phyloP scores from a whole-genome alignment of 2,888 invertebrate genomes.

The Nomada fucata region DNA sequence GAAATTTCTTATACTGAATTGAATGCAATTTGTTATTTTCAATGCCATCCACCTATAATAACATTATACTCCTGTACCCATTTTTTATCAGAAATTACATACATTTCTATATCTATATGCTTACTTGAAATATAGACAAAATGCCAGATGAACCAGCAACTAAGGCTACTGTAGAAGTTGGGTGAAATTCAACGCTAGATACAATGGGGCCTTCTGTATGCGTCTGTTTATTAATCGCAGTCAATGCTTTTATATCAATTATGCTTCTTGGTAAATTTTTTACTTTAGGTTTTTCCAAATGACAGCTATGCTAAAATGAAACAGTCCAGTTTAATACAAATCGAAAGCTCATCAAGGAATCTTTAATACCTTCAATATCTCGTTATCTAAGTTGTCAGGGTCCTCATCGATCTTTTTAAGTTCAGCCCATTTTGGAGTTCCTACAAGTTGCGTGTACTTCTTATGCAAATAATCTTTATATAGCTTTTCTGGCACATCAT shows the following conservation, averaged over 20 bases:
- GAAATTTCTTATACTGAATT: constrained; percentile 90
- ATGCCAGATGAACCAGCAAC: constrained; percentile 91
- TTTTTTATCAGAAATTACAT: neutral
- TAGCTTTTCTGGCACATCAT: constrained; percentile 82
- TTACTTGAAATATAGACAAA: constrained; percentile 90
- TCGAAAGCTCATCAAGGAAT: neutral
- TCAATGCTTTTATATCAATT: constrained; percentile 88
- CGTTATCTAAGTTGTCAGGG: constrained; percentile 85
- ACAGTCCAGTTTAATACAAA: constrained; percentile 10
- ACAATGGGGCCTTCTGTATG: constrained; percentile 89
- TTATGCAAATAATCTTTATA: constrained; percentile 89
- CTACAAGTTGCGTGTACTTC: constrained; percentile 88
- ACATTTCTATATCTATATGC: too few relatives aligned
- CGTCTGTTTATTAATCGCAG: constrained; percentile 89
- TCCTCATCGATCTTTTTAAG: constrained; percentile 84
- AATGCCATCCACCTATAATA: constrained; percentile 89
- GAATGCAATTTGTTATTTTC: constrained; percentile 93
- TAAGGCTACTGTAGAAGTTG: constrained; percentile 92
- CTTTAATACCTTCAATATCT: constrained; percentile 85
- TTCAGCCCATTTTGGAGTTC: constrained; percentile 92
- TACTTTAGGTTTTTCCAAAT: constrained; percentile 85
- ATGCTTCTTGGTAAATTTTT: constrained; percentile 85
- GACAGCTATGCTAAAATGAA: constrained; percentile 80
- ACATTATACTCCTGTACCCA: neutral
- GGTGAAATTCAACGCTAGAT: constrained; percentile 93